Conservation (phyloP, 2,113 vertebrate species). For the Diadophis punctatus region DNA sequence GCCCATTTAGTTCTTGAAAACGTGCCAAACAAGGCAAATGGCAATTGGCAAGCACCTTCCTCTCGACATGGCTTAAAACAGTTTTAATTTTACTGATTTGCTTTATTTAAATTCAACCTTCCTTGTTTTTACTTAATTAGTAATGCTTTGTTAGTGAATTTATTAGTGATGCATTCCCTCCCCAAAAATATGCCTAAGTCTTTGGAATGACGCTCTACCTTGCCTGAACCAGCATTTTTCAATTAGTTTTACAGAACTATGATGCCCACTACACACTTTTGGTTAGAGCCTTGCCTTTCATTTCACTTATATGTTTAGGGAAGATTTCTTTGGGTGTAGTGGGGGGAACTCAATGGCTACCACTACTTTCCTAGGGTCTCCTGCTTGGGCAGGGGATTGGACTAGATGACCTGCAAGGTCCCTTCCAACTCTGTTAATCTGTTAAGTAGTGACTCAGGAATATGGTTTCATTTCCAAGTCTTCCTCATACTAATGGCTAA, state of each 20-base stretch:
- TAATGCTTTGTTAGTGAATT: background rate
- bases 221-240: background rate
- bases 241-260: background rate
- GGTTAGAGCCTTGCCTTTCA: background rate
- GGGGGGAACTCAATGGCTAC: background rate
- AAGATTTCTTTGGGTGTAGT: background rate
- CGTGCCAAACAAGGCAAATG: background rate
- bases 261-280: background rate
- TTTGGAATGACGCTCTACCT: background rate
- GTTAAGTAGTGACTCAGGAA: background rate
- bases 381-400: too few relatives aligned
- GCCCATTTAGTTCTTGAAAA: background rate
- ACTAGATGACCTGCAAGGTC: too few relatives aligned
- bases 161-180: background rate
- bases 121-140: background rate
- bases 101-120: background rate
- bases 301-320: background rate
- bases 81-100: background rate
- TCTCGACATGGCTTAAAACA: background rate
- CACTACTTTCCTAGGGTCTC: background rate
- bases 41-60: background rate
- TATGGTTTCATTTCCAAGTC: background rate
- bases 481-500: background rate
- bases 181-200: background rate
- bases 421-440: too few relatives aligned